phyloP scores from a whole-genome alignment of 2,113 vertebrate species.

The Macroglossus sobrinus region DNA sequence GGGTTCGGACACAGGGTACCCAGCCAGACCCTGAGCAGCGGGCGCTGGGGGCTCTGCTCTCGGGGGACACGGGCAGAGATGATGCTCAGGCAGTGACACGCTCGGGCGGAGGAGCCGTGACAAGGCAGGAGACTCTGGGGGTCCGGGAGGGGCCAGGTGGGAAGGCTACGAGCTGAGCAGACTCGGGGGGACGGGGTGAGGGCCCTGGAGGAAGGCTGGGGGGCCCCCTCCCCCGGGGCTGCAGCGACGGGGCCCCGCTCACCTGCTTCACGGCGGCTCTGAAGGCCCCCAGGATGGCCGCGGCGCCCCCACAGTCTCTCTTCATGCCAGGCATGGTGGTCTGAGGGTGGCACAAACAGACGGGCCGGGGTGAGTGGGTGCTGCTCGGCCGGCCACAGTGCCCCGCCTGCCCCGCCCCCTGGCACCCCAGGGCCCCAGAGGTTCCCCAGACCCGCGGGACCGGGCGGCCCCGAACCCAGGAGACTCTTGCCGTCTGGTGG shows the following conservation, averaged over 20 bases:
- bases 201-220: not conserved
- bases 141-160: not conserved
- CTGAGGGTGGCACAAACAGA: constrained; percentile 75
- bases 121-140: not conserved
- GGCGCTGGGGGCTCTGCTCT: too few species aligned
- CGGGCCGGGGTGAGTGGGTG: not conserved
- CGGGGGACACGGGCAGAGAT: not conserved
- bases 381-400: too few species aligned
- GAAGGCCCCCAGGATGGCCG: constrained; percentile 96
- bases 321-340: constrained; percentile 99
- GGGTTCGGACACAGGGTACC: accelerated
- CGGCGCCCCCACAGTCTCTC: constrained; percentile 97
- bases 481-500: accelerated
- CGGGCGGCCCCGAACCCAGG: not conserved
- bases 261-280: constrained; percentile 95
- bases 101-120: not conserved
- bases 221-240: accelerated
- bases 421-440: not conserved
- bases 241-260: not conserved
- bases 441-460: not conserved
- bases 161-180: not conserved
- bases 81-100: not conserved
- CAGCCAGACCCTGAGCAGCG: not conserved
- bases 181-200: not conserved
- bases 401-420: not conserved